A percentile compares a stretch with the other conserved stretches of the same genome.
Evolutionary conservation across 1,140 invertebrate species (phyloP).

Genomic region (Limonius californicus): DNA sequence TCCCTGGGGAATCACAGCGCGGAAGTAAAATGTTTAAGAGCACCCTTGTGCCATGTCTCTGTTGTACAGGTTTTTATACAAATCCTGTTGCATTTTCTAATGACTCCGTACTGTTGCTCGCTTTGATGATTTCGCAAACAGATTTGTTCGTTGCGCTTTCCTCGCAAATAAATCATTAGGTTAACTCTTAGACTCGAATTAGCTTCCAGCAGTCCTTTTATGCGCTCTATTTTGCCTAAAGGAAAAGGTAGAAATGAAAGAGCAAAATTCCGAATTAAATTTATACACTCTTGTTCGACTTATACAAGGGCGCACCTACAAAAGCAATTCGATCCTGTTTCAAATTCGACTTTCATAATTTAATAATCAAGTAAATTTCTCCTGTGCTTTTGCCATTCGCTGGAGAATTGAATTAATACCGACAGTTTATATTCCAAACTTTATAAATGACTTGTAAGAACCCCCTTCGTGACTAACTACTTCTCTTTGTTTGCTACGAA

Average conservation of each 20-base stretch:
- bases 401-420: neutral
- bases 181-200: no score
- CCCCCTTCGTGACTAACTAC: no score
- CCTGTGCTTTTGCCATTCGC: neutral
- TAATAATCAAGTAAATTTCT: neutral
- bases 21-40: no score
- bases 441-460: neutral
- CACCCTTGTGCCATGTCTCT: no score
- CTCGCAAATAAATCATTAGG: no score
- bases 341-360: constrained; percentile 1
- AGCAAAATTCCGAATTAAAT: neutral
- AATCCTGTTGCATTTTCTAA: no score
- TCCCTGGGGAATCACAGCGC: no score
- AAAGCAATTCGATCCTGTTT: neutral
- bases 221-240: neutral
- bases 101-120: no score
- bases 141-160: no score
- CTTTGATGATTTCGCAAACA: no score
- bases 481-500: no score
- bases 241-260: neutral
- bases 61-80: no score
- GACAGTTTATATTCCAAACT: neutral
- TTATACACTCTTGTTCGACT: neutral
- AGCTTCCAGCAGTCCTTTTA: neutral
- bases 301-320: neutral